Conservation (phyloP, 2,797 vertebrate genomes). For the Sebastes taczanowskii region DNA sequence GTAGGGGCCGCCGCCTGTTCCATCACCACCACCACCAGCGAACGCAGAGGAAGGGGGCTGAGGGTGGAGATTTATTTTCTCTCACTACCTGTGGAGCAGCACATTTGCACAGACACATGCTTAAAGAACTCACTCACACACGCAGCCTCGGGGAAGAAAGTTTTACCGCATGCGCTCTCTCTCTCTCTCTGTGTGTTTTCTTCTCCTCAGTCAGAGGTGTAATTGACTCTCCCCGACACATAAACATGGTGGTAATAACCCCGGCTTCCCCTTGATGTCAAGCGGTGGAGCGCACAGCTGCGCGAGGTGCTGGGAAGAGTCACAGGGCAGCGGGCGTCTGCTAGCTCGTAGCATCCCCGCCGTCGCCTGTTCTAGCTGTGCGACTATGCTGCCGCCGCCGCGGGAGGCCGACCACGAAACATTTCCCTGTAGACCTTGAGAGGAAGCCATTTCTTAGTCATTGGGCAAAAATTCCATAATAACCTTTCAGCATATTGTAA, state of each 20-base stretch:
- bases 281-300: constrained; percentile 31
- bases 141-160: constrained; percentile 26
- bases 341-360: neutral
- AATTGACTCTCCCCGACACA: constrained; percentile 67
- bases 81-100: constrained; percentile 52
- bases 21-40: constrained; percentile 9
- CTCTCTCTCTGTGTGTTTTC: neutral
- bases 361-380: neutral
- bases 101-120: constrained; percentile 41
- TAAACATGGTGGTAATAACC: constrained; percentile 61
- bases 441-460: neutral
- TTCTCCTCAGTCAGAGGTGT: constrained; percentile 24
- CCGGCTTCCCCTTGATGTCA: constrained; percentile 57
- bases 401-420: constrained; percentile 7
- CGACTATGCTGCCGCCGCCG: neutral
- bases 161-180: constrained; percentile 11
- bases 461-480: too few species aligned
- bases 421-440: neutral
- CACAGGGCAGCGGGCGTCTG: constrained; percentile 19
- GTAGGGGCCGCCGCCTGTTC: constrained; percentile 49
- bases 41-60: neutral
- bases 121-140: constrained; percentile 9
- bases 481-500: too few species aligned
- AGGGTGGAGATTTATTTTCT: constrained; percentile 38
- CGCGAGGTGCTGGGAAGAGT: constrained; percentile 28